Conservation (phyloP, 2,888 invertebrate species). For the Penaeus monodon region DNA sequence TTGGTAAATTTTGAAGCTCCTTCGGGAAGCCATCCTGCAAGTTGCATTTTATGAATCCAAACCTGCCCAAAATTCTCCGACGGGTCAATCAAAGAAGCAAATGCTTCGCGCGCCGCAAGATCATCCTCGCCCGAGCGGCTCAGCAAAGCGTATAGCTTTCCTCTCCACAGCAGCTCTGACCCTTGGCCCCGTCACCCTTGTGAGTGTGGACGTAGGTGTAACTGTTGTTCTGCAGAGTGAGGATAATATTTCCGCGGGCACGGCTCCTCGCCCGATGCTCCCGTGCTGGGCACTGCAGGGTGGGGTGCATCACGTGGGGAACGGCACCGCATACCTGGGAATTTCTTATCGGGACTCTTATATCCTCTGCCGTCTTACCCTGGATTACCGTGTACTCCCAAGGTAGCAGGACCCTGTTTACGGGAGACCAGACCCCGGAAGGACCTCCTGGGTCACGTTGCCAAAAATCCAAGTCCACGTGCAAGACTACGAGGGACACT, state of each 20-base stretch:
- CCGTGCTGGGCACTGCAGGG: conserved; percentile 16
- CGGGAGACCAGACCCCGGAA: no score
- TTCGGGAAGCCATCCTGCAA: conserved; percentile 27
- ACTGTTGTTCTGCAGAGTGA: conserved; percentile 10
- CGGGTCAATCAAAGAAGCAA: neutral
- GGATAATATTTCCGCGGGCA: conserved; percentile 31
- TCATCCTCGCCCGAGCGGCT: neutral
- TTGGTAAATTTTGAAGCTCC: conserved; percentile 21
- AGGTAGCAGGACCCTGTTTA: conserved; percentile 4
- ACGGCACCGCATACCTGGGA: conserved; percentile 24
- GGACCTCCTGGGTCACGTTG: neutral
- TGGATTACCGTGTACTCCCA: conserved; percentile 23
- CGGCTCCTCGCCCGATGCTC: neutral
- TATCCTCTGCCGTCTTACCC: neutral
- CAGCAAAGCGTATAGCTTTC: conserved; percentile 11
- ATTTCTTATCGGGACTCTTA: neutral
- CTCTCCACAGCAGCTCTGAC: conserved; percentile 1
- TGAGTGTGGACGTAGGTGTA: conserved; percentile 21
- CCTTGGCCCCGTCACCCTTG: neutral
- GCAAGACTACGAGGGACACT: conserved; percentile 29
- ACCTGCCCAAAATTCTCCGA: neutral
- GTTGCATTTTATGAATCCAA: conserved; percentile 25
- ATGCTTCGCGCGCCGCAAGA: neutral
- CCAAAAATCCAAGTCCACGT: conserved; percentile 35
- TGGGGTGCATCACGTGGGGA: conserved; percentile 29